Conservation (phyloP, 2,888 invertebrate genomes). For the Pedicia rivosa region DNA sequence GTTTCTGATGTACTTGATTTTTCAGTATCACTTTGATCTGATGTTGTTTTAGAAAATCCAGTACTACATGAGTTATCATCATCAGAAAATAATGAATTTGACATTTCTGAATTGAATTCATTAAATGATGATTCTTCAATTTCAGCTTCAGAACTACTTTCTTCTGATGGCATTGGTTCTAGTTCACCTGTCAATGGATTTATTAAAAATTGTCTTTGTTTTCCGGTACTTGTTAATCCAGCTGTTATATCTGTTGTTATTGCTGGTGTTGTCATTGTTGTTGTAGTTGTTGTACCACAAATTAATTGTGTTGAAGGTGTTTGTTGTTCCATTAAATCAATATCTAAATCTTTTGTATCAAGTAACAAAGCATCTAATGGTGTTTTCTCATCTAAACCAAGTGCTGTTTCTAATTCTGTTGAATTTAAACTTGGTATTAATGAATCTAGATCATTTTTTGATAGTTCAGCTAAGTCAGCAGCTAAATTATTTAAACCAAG, state of each 20-base stretch:
- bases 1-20: constrained; percentile 32
- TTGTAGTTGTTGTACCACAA: not conserved
- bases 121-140: constrained; percentile 28
- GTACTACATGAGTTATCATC: constrained; percentile 40
- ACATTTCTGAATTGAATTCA: constrained; percentile 28
- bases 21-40: constrained; percentile 36
- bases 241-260: not conserved
- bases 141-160: constrained; percentile 43
- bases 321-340: constrained; percentile 32
- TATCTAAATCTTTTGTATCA: constrained; percentile 27
- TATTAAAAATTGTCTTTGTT: constrained; percentile 66
- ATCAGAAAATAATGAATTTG: constrained; percentile 39
- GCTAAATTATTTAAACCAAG: constrained; percentile 1
- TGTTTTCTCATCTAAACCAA: constrained; percentile 28
- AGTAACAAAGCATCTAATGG: constrained; percentile 27
- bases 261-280: not conserved
- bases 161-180: constrained; percentile 59
- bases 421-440: constrained; percentile 44
- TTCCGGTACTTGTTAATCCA: constrained; percentile 34
- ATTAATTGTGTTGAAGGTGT: constrained; percentile 12
- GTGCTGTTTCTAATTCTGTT: constrained; percentile 35
- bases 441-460: constrained; percentile 42
- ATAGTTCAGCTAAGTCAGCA: constrained; percentile 25
- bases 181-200: constrained; percentile 80
- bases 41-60: constrained; percentile 33